Base-by-base conservation (phyloP, 2,888 invertebrate species). In the Ormyrus rosae region DNA sequence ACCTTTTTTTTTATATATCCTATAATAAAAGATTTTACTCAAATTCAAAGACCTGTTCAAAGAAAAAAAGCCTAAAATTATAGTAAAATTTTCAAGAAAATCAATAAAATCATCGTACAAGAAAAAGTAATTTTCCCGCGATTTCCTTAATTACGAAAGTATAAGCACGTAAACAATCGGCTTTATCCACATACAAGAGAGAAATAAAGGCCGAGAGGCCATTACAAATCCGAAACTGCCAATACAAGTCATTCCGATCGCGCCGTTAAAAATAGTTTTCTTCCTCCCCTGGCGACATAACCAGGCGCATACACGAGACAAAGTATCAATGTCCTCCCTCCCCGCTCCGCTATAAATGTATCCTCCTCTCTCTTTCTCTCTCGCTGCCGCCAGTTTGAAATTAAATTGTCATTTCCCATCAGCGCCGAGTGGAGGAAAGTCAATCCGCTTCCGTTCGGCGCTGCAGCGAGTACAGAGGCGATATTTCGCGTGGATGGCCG, bases 371-470 rank as follows among this genome's bases (percentile, higher is more conserved):
- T 19, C 53, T 69, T 60, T 60, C 5, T 45, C 61, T 19, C 45
- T 13, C n/a, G 58, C 45, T 19, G 19, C 34, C 56, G 48, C 19
- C 9, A 55, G 53, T 13, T 60, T 19, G 45, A 70, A 69, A 85
- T 85, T 83, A 84, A 86, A 86, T 85, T 84, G 86, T 85, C 84
- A 84, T 83, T 82, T 83, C 63, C 84, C 84, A 84, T 84, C 81
- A 68, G 60, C n/a, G 51, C 2, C 78, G 74, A 70, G 55, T 78
- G 58, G 19, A 50, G 7, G 53, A 67, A 74, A 74, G 74, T 74
- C 67, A 74, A 74, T 67, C 58, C 65, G 64, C 73, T 73, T 71
- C 13, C 51, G 61, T 61, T 71, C 71, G 61, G n/a, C n/a, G 11
- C 34, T 61, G 9, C 48, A 45, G 5, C 48, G 70, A 72, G 46